A percentile compares a stretch with the other conserved stretches of the same genome.
These are phyloP conservation scores for Ennomos quercinarius DNA, from an alignment of 2,888 invertebrate species.

Conservation along the genomic window DNA sequence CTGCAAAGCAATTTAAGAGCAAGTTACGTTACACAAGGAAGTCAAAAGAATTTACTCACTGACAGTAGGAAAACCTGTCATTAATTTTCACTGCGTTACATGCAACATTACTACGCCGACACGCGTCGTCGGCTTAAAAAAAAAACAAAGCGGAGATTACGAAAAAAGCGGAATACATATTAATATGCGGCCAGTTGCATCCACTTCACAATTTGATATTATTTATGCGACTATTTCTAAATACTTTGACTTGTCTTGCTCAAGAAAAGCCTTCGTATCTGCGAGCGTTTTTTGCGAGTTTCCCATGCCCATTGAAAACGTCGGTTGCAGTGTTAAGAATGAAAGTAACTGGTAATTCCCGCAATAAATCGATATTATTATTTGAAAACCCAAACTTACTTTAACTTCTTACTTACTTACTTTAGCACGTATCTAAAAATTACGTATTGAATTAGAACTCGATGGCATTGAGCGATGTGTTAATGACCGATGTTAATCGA, in stretches of 20 bases:
- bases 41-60: constrained; percentile 18
- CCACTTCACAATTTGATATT: constrained; percentile 43
- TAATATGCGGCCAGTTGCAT: constrained; percentile 42
- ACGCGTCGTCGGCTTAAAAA: constrained; percentile 38
- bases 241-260: constrained; percentile 45
- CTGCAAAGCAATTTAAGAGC: not conserved
- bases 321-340: constrained; percentile 47
- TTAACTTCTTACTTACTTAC: too few species aligned
- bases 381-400: not conserved
- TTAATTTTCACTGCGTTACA: constrained; percentile 61
- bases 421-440: too few species aligned
- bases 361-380: constrained; percentile 21
- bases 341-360: constrained; percentile 55
- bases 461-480: constrained; percentile 14
- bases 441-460: too few species aligned
- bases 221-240: constrained; percentile 48
- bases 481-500: constrained; percentile 12
- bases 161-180: constrained; percentile 49
- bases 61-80: constrained; percentile 56
- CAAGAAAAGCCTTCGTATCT: constrained; percentile 48
- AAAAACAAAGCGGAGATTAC: constrained; percentile 57
- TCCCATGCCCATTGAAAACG: constrained; percentile 54
- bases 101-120: constrained; percentile 48
- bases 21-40: constrained; percentile 5
- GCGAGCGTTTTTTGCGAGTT: constrained; percentile 42